phyloP scores from a whole-genome alignment of 2,797 vertebrate genomes.

The Sebastes jordani region DNA sequence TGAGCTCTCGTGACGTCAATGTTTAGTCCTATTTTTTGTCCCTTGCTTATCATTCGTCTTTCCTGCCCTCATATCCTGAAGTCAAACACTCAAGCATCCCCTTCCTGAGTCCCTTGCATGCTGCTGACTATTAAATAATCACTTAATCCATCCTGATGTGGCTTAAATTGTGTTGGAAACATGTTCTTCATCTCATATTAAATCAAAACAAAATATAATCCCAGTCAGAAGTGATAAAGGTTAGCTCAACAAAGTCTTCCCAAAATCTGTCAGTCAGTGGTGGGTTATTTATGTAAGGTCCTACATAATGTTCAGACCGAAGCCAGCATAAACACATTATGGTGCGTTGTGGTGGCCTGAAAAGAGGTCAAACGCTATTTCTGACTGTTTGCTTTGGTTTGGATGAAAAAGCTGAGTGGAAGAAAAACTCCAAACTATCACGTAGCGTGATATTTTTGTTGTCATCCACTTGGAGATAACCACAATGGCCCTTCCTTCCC shows the following conservation, averaged over 20 bases:
- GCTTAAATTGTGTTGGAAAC: constrained; percentile 2
- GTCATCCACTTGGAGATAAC: constrained; percentile 56
- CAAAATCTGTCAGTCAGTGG: constrained; percentile 12
- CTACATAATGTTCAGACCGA: constrained; percentile 22
- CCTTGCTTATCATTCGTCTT: constrained; percentile 48
- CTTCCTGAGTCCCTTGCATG: constrained; percentile 40
- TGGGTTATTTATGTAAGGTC: constrained; percentile 34
- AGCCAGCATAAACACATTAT: constrained; percentile 61
- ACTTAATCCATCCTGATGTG: not conserved
- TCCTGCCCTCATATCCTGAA: constrained; percentile 53
- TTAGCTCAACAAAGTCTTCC: not conserved
- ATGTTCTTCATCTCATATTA: not conserved
- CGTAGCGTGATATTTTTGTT: constrained; percentile 65
- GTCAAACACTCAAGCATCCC: constrained; percentile 44
- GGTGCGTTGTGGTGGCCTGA: constrained; percentile 34
- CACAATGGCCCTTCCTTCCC: constrained; percentile 78
- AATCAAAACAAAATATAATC: constrained; percentile 18
- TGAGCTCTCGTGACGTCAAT: constrained; percentile 31
- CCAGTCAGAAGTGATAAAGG: not conserved
- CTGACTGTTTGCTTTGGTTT: constrained; percentile 75
- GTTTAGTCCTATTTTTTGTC: constrained; percentile 30
- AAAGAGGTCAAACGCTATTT: constrained; percentile 68
- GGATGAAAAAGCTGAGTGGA: constrained; percentile 31
- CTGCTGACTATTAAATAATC: constrained; percentile 11
- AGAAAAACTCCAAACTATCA: constrained; percentile 56